phyloP scores from a whole-genome alignment of 1,140 invertebrate genomes.

The Papilio polyxenes region DNA sequence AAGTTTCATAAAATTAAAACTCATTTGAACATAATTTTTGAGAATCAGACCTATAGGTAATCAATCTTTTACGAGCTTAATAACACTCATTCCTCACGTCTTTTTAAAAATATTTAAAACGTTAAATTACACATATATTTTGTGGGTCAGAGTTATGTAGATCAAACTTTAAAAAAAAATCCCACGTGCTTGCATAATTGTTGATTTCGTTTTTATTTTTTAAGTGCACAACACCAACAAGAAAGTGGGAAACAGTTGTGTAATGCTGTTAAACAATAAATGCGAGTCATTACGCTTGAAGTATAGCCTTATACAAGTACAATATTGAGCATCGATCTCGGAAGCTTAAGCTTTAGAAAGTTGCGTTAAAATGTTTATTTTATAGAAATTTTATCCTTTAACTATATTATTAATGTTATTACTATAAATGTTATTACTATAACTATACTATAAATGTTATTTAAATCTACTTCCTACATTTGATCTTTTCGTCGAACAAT shows the following conservation, averaged over 20 bases:
- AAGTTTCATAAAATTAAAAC: too few relatives aligned
- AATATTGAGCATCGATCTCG: background rate
- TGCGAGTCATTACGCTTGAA: constrained; percentile 29
- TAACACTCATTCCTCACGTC: too few relatives aligned
- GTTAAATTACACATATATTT: background rate
- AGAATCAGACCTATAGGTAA: too few relatives aligned
- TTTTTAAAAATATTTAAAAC: background rate
- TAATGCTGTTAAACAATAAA: background rate
- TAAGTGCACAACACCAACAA: background rate
- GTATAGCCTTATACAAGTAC: background rate
- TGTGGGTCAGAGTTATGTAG: background rate
- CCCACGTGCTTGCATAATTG: constrained; percentile 1
- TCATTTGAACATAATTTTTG: too few relatives aligned
- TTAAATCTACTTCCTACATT: background rate
- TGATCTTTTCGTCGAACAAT: too few relatives aligned
- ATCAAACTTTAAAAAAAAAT: background rate
- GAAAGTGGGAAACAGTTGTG: constrained; percentile 36
- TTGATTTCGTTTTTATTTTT: constrained; percentile 24
- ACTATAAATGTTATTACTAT: background rate
- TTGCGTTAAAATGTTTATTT: background rate
- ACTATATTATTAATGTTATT: too few relatives aligned
- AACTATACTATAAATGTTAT: background rate
- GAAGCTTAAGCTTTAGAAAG: constrained; percentile 16
- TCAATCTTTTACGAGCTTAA: too few relatives aligned
- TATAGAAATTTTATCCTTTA: background rate